Evolutionary conservation across 2,797 vertebrate species (phyloP), one percentile per base, ranked within the genome.

Genomic region (Coregonus sp.): DNA sequence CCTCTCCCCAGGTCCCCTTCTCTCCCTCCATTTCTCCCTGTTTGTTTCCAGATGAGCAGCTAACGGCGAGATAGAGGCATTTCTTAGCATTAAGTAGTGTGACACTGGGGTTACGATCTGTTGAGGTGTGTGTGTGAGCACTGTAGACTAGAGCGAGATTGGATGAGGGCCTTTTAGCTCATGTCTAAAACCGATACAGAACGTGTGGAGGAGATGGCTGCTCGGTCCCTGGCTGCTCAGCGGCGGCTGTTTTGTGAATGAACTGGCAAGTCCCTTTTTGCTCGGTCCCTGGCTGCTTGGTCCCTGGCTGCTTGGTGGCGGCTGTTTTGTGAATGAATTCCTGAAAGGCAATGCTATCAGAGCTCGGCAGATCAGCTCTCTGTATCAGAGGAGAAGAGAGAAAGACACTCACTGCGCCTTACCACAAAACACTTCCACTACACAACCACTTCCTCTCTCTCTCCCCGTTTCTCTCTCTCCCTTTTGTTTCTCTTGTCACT

Each of bases 281-380:
- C 71, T 1, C 5, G 66, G 73, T 74, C 67, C n/a, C 50, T 5
- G 54, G 72, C 79, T 76, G 74, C 76, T 83, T 12, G 66, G 73
- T 74, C 67, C n/a, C 50, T 5, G 54, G 72, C 79, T 76, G 74
- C 76, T 83, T 12, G 3, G 15, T 4, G 4, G 1, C 77, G 73
- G 74, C 75, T 56, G 54, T 70, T 87, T 88, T 87, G 85, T 90
- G 87, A 90, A 90, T 88, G 83, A 72, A 77, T 90, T 87, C 80
- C 85, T 87, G 87, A 90, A 89, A 86, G 85, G 84, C 81, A 80
- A 77, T 71, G 11, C 72, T 74, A 80, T 86, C 82, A 74, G 84
- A 88, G 81, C 87, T 78, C 73, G 71, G 18, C 68, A 52, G 70
- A 79, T 14, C 51, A 4, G 75, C 37, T 76, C 20, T 35, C 37